Base-by-base conservation (phyloP, 2,797 vertebrate genomes). In the Darevskia mixta region DNA sequence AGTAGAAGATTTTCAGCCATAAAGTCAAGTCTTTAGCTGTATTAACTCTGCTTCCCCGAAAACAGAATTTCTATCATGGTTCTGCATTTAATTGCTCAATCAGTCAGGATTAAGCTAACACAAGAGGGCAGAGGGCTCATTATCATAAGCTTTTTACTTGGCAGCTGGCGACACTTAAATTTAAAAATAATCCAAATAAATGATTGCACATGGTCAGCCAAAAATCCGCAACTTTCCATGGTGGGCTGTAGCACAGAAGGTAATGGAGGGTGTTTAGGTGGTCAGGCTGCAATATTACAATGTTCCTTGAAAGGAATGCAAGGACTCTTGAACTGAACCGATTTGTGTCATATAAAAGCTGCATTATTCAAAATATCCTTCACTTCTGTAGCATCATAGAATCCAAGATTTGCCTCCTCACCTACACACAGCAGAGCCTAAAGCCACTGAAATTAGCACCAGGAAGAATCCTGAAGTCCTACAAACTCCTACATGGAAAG, bases 101-200 rank as follows among this genome's bases (percentile, higher is more conserved):
- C 87, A 77, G 85, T 89, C 88, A 93, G 55, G 41, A 10, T 83
- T 87, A 90, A 75, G 55, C 17, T 87, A 32, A 89, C 69, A 87
- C 29, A 32, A 35, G 64, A 43, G 41, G 88, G 49, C 72, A 15
- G 27, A 29, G 20, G 87, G 20, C 27, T 88, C 15, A 69, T 81
- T 79, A 81, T 35, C 69, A 5, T 64, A 89, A 20, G 18, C n/a
- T 92, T 93, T 89, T 87, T n/a, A 82, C 25, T 90, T 88, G 27
- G 55, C n/a, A 92, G 67, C 17, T 84, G 61, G 82, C 82, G 1
- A 90, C 87, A 90, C 88, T 91, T 84, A 79, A 86, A 88, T 18
- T 88, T 66, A 90, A 90, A 78, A 80, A 85, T 75, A 80, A 88
- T n/a, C 23, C 66, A 89, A 92, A 38, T 67, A 43, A 55, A 87